Conservation (phyloP, 2,888 invertebrate genomes). For the Baronia brevicornis region DNA sequence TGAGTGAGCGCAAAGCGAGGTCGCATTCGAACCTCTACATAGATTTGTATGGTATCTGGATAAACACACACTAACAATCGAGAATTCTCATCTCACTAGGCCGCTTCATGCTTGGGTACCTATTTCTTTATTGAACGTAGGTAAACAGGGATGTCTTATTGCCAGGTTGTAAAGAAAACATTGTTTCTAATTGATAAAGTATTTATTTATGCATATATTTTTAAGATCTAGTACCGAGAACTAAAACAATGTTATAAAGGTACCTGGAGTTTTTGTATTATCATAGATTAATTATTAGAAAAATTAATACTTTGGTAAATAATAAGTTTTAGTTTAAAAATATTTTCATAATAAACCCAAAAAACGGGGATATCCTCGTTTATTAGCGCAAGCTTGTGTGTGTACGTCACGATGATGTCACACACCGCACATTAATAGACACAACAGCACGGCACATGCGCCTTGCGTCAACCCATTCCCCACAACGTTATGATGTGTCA, state of each 20-base stretch:
- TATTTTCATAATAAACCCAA: conserved; percentile 1
- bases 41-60: conserved; percentile 40
- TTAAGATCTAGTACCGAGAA: no score
- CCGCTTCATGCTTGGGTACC: conserved; percentile 22
- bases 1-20: conserved; percentile 66
- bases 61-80: conserved; percentile 35
- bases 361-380: conserved; percentile 64
- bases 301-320: neutral
- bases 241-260: no score
- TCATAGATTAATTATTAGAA: neutral
- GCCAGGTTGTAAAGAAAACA: neutral
- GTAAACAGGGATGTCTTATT: conserved; percentile 14
- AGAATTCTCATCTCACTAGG: conserved; percentile 30
- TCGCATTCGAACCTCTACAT: conserved; percentile 50
- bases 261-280: no score
- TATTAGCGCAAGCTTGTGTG: conserved; percentile 44
- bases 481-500: conserved; percentile 34
- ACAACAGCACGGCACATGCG: conserved; percentile 58
- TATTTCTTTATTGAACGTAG: conserved; percentile 20
- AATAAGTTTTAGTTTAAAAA: conserved; percentile 6
- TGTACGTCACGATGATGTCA: conserved; percentile 71
- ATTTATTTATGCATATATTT: no score
- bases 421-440: conserved; percentile 60
- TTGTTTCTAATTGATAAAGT: neutral
- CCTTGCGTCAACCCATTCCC: conserved; percentile 60